Evolutionary conservation across 1,140 invertebrate genomes (phyloP), one percentile per base, ranked within the genome.

Genomic region (Amphibalanus amphitrite): DNA sequence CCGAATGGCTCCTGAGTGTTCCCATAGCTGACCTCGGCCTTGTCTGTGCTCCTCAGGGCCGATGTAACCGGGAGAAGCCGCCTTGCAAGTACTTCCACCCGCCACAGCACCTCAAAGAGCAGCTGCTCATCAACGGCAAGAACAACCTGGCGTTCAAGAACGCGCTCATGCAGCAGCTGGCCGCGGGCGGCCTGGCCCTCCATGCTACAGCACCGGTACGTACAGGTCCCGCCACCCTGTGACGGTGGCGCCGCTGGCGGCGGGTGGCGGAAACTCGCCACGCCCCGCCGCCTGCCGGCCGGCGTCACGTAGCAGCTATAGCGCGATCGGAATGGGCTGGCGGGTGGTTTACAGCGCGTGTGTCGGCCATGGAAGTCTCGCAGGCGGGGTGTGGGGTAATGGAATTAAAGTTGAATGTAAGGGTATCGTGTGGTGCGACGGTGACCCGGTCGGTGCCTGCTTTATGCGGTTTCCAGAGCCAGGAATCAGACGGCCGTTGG

Each of bases 31-130:
- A 59, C 47, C 47, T 20, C 23, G 1, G 47, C 47, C 17, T 1
- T 20, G 47, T 20, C 38, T 6, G 6, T 20, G 47, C 17, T 59
- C 47, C 47, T 81, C 78, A 99, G 97, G 97, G 96, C 79, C 94
- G 97, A 83, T 99, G 97, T 87, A 98, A 98, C 82, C 88, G 97
- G 78, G 97, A 99, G 83, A 98, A 99, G 81, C 97, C 97, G 74
- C 97, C 97, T 76, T 99, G 97, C 91, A 99, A 99, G 86, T 99
- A 99, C 84, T 96, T 99, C 83, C 97, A 99, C 85, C 96, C 95
- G 74, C 97, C 97, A 75, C 95, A 98, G 81, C 97, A 99, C 82
- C 86, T 99, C 75, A 97, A 98, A 85, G 97, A 99, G 84, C 97
- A 99, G 85, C 86, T 99, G 79, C 85, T 99, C 80, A 97, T 99